Conservation (phyloP, 2,888 invertebrate genomes). For the Caenorhabditis imperialis region DNA sequence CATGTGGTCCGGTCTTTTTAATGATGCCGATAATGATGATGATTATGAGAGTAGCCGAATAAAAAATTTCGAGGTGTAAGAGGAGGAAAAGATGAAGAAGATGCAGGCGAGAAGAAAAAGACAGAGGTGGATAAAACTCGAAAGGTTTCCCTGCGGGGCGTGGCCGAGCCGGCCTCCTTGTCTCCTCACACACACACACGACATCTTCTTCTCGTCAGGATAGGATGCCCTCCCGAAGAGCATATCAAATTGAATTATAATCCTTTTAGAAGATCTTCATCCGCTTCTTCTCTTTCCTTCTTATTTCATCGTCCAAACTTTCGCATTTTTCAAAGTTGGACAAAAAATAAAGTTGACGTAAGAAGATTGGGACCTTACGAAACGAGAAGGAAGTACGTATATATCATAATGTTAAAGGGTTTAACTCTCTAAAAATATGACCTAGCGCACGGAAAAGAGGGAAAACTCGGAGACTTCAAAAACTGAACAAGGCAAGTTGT, state of each 20-base stretch:
- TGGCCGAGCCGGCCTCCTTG: slow-evolving; percentile 34
- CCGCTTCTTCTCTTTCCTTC: slow-evolving; percentile 31
- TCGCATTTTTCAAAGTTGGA: slow-evolving; percentile 21
- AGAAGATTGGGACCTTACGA: slow-evolving; percentile 25
- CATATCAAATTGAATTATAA: slow-evolving; percentile 56
- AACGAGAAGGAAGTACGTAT: too few relatives aligned
- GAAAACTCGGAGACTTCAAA: slow-evolving; percentile 28
- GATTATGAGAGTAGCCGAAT: slow-evolving; percentile 7
- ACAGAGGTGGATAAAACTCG: slow-evolving; percentile 53
- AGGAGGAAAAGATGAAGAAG: slow-evolving; percentile 3
- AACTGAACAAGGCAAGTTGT: too few relatives aligned
- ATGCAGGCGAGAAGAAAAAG: slow-evolving; percentile 33
- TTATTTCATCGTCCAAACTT: slow-evolving; percentile 6
- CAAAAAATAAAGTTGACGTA: slow-evolving; percentile 15
- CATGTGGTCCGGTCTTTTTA: slow-evolving; percentile 3
- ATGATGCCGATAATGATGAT: slow-evolving; percentile 13
- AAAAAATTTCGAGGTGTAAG: neutral
- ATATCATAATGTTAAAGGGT: too few relatives aligned
- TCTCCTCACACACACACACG: slow-evolving; percentile 33
- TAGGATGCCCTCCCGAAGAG: slow-evolving; percentile 50
- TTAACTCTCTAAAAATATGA: neutral
- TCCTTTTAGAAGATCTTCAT: slow-evolving; percentile 56
- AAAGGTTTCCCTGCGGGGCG: slow-evolving; percentile 54
- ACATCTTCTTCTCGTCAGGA: slow-evolving; percentile 37
- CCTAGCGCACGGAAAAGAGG: slow-evolving; percentile 9